Conservation (phyloP, 1,140 invertebrate genomes). For the Pachyrhynchus sulphureomaculatus region DNA sequence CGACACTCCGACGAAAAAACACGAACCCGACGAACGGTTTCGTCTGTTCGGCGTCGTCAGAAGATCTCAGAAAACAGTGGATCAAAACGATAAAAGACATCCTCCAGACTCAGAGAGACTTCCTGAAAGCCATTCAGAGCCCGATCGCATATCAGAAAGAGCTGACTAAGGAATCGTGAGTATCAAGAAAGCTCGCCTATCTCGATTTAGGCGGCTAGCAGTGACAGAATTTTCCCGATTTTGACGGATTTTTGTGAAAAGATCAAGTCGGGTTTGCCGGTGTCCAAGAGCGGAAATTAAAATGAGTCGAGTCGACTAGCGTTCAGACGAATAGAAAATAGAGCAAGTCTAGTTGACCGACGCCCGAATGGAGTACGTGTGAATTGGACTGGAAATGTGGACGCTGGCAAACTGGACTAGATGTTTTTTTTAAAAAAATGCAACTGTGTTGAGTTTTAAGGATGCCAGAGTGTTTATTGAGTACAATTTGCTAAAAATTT, state of each 20-base stretch:
- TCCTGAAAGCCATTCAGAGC: constrained; percentile 88
- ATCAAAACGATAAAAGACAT: constrained; percentile 77
- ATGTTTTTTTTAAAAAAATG: too few relatives aligned
- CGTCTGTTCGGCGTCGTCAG: constrained; percentile 68
- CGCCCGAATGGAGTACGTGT: too few relatives aligned
- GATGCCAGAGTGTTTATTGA: too few relatives aligned
- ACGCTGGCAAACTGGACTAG: too few relatives aligned
- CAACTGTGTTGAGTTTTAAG: too few relatives aligned
- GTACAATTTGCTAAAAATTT: too few relatives aligned
- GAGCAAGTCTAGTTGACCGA: too few relatives aligned
- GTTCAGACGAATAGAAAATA: background rate
- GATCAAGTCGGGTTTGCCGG: background rate
- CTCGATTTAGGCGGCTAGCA: constrained; percentile 31
- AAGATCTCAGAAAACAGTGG: constrained; percentile 77
- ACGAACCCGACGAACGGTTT: constrained; percentile 64
- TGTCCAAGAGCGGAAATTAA: background rate
- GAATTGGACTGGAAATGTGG: too few relatives aligned
- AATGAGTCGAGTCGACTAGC: background rate
- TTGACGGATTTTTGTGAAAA: background rate
- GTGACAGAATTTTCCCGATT: background rate
- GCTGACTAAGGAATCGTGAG: constrained; percentile 73
- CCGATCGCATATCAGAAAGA: constrained; percentile 91
- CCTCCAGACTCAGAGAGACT: constrained; percentile 87
- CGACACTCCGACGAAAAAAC: background rate
- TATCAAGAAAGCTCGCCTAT: constrained; percentile 44